phyloP scores from a whole-genome alignment of 2,113 vertebrate species.

The Thunnus thynnus region DNA sequence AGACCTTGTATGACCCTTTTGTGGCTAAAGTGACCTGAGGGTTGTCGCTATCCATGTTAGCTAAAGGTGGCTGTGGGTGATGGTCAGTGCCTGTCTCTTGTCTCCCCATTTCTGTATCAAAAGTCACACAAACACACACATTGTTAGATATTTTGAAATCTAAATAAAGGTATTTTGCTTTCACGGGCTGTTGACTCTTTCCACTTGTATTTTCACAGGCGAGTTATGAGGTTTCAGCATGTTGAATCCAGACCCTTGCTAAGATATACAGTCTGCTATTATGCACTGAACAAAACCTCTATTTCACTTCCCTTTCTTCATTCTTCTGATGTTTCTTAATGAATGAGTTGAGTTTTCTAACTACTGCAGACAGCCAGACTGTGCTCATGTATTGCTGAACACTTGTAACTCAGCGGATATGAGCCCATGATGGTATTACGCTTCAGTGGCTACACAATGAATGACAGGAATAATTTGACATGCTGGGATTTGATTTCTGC shows the following conservation, averaged over 20 bases:
- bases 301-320: neutral
- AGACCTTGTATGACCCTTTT: too few species aligned
- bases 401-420: slow-evolving; percentile 24
- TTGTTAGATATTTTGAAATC: neutral
- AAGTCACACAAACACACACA: too few species aligned
- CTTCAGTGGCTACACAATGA: slow-evolving; percentile 29
- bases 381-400: neutral
- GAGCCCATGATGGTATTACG: slow-evolving; percentile 18
- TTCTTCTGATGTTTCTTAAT: neutral
- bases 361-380: neutral
- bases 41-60: too few species aligned
- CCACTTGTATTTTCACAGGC: neutral
- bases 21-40: too few species aligned
- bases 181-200: neutral
- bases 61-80: too few species aligned
- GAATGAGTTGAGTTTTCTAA: neutral
- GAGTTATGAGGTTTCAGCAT: neutral
- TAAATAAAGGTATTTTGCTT: too few species aligned
- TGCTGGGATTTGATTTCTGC: slow-evolving; percentile 56
- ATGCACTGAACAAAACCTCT: neutral
- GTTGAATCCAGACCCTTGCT: too few species aligned
- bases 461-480: slow-evolving; percentile 25
- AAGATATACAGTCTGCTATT: neutral
- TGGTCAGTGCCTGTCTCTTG: too few species aligned
- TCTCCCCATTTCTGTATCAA: too few species aligned